Percentiles rank a stretch among this genome's conserved stretches.
These are phyloP conservation scores for Sitta europaea DNA, from an alignment of 2,113 vertebrate species.

Conservation along the genomic window DNA sequence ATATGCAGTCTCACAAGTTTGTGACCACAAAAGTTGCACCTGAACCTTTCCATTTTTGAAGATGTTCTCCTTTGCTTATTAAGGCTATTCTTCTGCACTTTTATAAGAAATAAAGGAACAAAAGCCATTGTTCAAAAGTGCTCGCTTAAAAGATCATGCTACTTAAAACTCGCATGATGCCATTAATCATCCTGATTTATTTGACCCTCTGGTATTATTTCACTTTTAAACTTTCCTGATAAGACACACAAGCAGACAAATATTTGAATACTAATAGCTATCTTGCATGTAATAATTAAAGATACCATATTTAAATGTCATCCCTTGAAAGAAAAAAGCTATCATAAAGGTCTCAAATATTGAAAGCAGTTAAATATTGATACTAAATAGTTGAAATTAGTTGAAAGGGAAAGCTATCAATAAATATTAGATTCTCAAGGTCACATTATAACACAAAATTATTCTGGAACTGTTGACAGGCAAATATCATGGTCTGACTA, in stretches of 20 bases:
- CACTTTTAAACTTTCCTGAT: neutral
- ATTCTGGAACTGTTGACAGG: neutral
- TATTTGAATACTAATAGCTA: neutral
- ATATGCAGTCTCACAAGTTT: neutral
- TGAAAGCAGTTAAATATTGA: neutral
- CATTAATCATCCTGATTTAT: neutral
- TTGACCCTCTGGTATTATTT: neutral
- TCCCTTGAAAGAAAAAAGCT: neutral
- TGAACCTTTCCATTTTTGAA: neutral
- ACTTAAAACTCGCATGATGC: neutral
- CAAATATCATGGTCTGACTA: neutral
- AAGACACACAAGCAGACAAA: neutral
- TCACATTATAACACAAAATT: neutral
- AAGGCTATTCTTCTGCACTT: neutral
- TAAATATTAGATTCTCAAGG: neutral
- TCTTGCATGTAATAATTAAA: neutral
- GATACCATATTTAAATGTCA: neutral
- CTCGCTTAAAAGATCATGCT: neutral
- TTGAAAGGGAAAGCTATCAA: neutral
- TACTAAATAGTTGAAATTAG: neutral
- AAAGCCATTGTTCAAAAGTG: neutral
- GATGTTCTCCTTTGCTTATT: neutral
- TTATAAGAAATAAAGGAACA: neutral
- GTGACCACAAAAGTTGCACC: neutral
- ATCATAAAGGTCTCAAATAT: neutral